Evolutionary conservation across 1,140 invertebrate species (phyloP).

Genomic region (Drosophila ambigua): DNA sequence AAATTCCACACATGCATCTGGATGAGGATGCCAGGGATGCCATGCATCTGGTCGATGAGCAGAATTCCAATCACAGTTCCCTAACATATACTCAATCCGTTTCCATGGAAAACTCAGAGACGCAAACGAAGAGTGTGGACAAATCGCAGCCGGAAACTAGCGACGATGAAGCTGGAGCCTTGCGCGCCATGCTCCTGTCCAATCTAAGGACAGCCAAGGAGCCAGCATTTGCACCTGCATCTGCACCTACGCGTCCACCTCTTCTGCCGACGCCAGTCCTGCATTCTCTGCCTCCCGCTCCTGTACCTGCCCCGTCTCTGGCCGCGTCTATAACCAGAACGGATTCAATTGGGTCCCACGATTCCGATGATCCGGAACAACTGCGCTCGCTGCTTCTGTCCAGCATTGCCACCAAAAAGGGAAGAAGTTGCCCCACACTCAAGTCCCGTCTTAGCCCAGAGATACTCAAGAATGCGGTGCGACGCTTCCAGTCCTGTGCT

Average conservation of each 20-base stretch:
- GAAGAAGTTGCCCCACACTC: background rate
- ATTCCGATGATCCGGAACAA: slow-evolving; percentile 66
- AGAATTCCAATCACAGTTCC: slow-evolving; percentile 43
- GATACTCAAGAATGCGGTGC: slow-evolving; percentile 73
- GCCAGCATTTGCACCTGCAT: slow-evolving; percentile 8
- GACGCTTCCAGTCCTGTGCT: slow-evolving; percentile 44
- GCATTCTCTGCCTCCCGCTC: background rate
- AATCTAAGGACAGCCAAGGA: slow-evolving; percentile 39
- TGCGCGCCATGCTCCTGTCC: slow-evolving; percentile 71
- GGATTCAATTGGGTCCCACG: slow-evolving; percentile 4
- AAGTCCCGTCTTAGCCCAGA: slow-evolving; percentile 31
- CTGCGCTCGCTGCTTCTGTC: slow-evolving; percentile 54
- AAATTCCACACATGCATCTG: slow-evolving; percentile 61
- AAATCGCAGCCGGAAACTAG: slow-evolving; percentile 41
- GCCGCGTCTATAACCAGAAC: background rate
- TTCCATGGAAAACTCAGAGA: slow-evolving; percentile 68
- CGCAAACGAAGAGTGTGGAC: slow-evolving; percentile 17
- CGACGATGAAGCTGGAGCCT: slow-evolving; percentile 71
- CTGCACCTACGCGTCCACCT: background rate
- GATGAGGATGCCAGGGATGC: slow-evolving; percentile 69
- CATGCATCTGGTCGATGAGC: slow-evolving; percentile 49
- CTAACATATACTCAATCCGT: slow-evolving; percentile 62
- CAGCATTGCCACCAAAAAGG: slow-evolving; percentile 56
- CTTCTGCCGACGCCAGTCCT: background rate
- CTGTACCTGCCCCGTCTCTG: background rate